Base-by-base conservation (phyloP, 2,113 vertebrate species). In the Aleadryas rufinucha region DNA sequence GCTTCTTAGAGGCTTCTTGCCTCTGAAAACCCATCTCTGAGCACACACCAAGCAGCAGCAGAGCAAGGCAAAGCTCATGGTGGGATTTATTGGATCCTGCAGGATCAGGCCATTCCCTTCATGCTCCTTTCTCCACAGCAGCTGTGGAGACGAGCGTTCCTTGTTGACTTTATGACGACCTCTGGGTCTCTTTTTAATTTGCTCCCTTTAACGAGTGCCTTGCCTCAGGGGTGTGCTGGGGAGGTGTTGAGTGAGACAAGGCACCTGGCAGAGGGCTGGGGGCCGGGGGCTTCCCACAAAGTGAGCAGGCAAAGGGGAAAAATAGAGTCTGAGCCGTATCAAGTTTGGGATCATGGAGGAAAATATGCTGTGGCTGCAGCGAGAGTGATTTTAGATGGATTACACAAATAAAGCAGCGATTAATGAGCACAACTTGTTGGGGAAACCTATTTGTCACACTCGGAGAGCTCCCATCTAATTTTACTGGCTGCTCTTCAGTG, bases 361-460 rank as follows among this genome's bases (percentile, higher is more conserved):
- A 80, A 96, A 95, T 16, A 41, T 7, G 4, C 91, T 88, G 7
- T 66, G 87, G 85, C 92, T 87, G 91, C 87, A 84, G 87, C 0
- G 42, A 92, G 92, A 78, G 52, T 61, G 74, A 76, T 94, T 96
- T 81, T 72, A 93, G 93, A 95, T 95, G 96, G 94, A 95, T 96
- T 94, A 91, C 59, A 26, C 88, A 97, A 95, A 97, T 94, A 96
- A 97, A 96, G 87, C 79, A n/a, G 63, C 76, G 42, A 97, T 97
- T 93, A 94, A 97, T 96, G 97, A 97, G 89, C 84, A 90, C 17
- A 52, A 56, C 95, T 84, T 95, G 96, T 92, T 68, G 89, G 81
- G 86, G 87, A 97, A 79, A 42, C 92, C 92, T 52, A 78, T 97
- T 96, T 93, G 94, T 98, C 95, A 95, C 86, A 65, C 91, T 95